phyloP scores from a whole-genome alignment of 2,797 vertebrate genomes.

The Myotis findleyi region DNA sequence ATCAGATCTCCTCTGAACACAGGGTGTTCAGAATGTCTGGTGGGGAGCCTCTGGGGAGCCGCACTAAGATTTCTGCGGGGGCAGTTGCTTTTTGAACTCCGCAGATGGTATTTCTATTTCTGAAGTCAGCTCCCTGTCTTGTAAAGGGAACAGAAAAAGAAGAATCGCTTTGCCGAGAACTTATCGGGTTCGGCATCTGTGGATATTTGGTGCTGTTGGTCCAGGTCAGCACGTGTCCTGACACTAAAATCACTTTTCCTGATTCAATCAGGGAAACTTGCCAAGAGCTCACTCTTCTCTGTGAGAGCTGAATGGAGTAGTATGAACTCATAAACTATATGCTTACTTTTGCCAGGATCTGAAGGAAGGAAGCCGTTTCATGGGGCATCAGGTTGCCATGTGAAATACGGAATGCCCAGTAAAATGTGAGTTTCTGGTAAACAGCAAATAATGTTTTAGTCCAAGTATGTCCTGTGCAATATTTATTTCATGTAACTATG shows the following conservation, averaged over 20 bases:
- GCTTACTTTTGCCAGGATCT: background rate
- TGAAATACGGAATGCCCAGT: background rate
- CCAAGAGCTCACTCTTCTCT: background rate
- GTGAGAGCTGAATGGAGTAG: background rate
- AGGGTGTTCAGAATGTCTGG: conserved; percentile 53
- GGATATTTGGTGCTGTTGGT: background rate
- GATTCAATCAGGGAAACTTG: background rate
- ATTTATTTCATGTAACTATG: background rate
- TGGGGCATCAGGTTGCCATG: background rate
- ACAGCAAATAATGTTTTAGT: background rate
- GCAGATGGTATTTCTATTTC: background rate
- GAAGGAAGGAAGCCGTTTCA: background rate
- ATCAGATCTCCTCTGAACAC: conserved; percentile 52
- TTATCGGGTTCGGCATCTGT: fast-evolving
- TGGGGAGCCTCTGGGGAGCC: background rate
- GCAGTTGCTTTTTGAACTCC: background rate
- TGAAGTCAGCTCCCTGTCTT: background rate
- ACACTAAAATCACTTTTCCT: conserved; percentile 13
- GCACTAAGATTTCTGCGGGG: background rate
- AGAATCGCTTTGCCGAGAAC: background rate
- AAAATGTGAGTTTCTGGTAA: background rate
- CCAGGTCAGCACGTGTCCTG: background rate
- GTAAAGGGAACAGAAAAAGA: background rate
- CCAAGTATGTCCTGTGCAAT: background rate
- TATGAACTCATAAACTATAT: background rate